These are phyloP conservation scores for Aphelenchoides avenae DNA, from an alignment of 1,140 invertebrate genomes.

Conservation along the genomic window DNA sequence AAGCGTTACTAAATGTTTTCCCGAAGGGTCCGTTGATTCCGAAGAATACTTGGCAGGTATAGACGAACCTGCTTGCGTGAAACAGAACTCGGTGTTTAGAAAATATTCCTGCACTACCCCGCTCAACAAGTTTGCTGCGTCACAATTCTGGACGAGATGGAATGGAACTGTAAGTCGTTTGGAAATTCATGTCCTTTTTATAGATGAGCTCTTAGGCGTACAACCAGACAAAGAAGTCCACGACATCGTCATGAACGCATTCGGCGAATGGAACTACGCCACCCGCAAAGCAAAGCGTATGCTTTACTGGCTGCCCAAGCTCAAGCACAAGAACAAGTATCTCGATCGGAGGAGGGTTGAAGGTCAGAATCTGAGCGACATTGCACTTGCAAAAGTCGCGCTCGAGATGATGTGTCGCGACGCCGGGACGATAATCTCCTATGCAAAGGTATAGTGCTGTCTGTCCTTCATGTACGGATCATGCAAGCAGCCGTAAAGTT, in stretches of 20 bases:
- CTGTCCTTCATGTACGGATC: too few species aligned
- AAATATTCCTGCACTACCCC: slow-evolving; percentile 75
- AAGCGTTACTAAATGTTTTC: slow-evolving; percentile 78
- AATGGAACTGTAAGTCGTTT: slow-evolving; percentile 70
- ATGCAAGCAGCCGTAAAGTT: too few species aligned
- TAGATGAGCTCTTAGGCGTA: slow-evolving; percentile 66
- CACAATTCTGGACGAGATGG: slow-evolving; percentile 82
- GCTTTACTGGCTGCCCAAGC: slow-evolving; percentile 98
- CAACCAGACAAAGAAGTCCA: slow-evolving; percentile 84
- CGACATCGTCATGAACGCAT: slow-evolving; percentile 74
- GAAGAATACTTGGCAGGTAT: slow-evolving; percentile 62
- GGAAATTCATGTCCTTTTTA: slow-evolving; percentile 10
- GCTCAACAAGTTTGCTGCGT: slow-evolving; percentile 87
- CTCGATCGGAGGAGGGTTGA: slow-evolving; percentile 70
- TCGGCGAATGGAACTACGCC: slow-evolving; percentile 74
- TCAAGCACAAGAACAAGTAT: slow-evolving; percentile 84
- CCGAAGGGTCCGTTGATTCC: slow-evolving; percentile 84
- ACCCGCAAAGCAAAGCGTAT: slow-evolving; percentile 79
- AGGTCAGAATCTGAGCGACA: slow-evolving; percentile 64
- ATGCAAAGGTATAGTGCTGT: slow-evolving; percentile 66
- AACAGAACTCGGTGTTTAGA: slow-evolving; percentile 42
- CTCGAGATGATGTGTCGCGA: slow-evolving; percentile 81
- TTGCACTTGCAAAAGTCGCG: slow-evolving; percentile 78
- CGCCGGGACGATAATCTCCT: slow-evolving; percentile 68
- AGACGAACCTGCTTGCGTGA: too few species aligned